Evolutionary conservation across 2,113 vertebrate species (phyloP).

Genomic region (Mormyrus iriodes): DNA sequence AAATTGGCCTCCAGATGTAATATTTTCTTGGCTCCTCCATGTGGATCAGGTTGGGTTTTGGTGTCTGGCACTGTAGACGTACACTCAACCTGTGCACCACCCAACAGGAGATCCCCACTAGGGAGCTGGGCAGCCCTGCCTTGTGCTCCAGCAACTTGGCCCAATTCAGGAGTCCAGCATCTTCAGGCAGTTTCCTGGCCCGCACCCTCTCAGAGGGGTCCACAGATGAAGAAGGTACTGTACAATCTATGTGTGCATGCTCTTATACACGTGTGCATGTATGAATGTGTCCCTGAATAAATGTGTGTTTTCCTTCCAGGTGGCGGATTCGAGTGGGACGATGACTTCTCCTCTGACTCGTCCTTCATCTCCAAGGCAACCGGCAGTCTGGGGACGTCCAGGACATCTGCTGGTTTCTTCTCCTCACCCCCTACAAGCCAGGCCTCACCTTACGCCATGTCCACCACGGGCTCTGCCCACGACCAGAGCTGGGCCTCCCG

Average conservation of each 20-base stretch:
- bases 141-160: conserved; percentile 59
- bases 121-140: conserved; percentile 76
- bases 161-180: conserved; percentile 55
- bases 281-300: neutral
- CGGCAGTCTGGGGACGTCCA: conserved; percentile 57
- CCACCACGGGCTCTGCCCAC: conserved; percentile 43
- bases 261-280: neutral
- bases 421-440: conserved; percentile 60
- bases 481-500: conserved; percentile 86
- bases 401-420: conserved; percentile 68
- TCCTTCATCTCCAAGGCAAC: conserved; percentile 73
- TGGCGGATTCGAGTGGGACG: conserved; percentile 94
- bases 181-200: conserved; percentile 66
- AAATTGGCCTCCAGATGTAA: neutral
- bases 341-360: conserved; percentile 85
- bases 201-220: conserved; percentile 91
- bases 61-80: neutral
- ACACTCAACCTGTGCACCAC: neutral
- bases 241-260: neutral
- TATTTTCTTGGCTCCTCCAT: too few relatives aligned
- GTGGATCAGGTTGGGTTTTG: neutral
- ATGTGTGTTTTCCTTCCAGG: conserved; percentile 52
- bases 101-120: conserved; percentile 87
- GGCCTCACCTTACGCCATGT: neutral
- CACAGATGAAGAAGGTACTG: conserved; percentile 91